A percentile compares a stretch with the other conserved stretches of the same genome.
These are phyloP conservation scores for Sigmodon hispidus DNA, from an alignment of 2,113 vertebrate species.

Conservation along the genomic window DNA sequence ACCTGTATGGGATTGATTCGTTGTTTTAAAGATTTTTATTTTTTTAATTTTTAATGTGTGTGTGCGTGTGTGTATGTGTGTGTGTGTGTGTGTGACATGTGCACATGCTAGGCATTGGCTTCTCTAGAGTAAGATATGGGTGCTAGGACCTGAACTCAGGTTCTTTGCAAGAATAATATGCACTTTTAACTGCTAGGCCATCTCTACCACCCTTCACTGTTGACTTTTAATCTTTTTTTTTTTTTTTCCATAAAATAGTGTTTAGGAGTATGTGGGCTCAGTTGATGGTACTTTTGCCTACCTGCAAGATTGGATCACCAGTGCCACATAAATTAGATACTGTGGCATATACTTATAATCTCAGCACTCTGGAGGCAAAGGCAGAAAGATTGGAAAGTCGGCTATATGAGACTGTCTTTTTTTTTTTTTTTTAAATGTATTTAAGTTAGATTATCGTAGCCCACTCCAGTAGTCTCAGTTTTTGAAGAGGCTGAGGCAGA, in stretches of 20 bases:
- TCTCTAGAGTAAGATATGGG: not conserved
- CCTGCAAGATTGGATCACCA: not conserved
- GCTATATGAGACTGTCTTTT: not conserved
- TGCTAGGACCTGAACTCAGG: not conserved
- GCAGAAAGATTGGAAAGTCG: not conserved
- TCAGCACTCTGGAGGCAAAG: not conserved
- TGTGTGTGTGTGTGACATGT: fast-evolving
- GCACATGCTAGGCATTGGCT: not conserved
- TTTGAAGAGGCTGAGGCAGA: not conserved
- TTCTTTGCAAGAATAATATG: not conserved
- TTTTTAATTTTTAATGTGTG: not conserved
- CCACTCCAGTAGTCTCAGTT: not conserved
- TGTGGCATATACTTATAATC: not conserved
- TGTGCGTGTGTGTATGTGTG: not conserved
- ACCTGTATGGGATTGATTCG: too few species aligned
- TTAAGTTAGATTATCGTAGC: not conserved
- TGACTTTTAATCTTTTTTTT: conserved; percentile 34
- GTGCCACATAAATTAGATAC: not conserved
- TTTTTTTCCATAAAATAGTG: conserved; percentile 13
- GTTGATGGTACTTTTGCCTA: not conserved
- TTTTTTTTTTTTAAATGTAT: too few species aligned
- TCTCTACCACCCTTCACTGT: not conserved
- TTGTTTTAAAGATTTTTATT: not conserved
- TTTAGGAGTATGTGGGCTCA: not conserved
- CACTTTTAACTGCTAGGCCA: not conserved